Evolutionary conservation across 2,113 vertebrate genomes (phyloP).

Genomic region (Halichoeres trimaculatus): DNA sequence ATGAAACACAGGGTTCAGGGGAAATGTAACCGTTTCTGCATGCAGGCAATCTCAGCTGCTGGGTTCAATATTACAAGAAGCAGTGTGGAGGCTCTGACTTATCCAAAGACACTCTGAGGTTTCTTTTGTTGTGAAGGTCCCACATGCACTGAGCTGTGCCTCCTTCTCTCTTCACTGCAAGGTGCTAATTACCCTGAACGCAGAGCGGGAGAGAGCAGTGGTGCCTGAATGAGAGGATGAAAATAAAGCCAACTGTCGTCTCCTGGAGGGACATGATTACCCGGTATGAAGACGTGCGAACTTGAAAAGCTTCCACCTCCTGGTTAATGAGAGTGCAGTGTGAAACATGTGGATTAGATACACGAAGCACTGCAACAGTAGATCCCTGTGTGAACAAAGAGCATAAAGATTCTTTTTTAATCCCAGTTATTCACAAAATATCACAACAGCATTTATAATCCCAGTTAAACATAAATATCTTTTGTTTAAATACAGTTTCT

Average conservation of each 20-base stretch:
- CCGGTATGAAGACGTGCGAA: conserved; percentile 18
- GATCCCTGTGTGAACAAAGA: not conserved
- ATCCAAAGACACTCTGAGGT: conserved; percentile 5
- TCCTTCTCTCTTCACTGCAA: not conserved
- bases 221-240: conserved; percentile 19
- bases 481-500: no score
- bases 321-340: not conserved
- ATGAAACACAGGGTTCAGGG: not conserved
- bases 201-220: conserved; percentile 28
- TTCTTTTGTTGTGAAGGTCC: conserved; percentile 26
- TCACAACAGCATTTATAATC: no score
- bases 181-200: conserved; percentile 45
- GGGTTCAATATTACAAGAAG: not conserved
- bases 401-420: not conserved
- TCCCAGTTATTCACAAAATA: no score
- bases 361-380: not conserved
- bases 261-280: conserved; percentile 32
- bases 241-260: conserved; percentile 24
- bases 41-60: not conserved
- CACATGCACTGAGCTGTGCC: not conserved
- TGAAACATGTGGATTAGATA: conserved; percentile 17
- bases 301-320: conserved; percentile 19
- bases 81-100: not conserved
- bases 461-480: no score
- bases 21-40: not conserved